These are phyloP conservation scores for Struthio camelus DNA, from an alignment of 2,113 vertebrate genomes.

Conservation along the genomic window DNA sequence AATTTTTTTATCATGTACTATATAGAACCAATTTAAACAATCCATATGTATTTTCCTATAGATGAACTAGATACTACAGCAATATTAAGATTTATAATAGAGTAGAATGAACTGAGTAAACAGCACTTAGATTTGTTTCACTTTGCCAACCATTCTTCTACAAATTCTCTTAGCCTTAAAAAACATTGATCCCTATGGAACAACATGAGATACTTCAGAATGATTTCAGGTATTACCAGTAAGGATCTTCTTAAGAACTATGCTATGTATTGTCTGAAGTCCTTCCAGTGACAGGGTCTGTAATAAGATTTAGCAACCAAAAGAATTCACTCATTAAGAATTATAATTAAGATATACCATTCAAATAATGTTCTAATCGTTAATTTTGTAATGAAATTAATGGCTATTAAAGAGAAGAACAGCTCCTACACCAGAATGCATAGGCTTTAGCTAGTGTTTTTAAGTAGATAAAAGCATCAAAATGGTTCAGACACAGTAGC, in stretches of 20 bases:
- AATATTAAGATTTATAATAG: constrained; percentile 32
- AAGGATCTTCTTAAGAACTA: too few relatives aligned
- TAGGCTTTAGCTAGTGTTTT: not conserved
- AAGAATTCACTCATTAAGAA: not conserved
- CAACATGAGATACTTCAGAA: not conserved
- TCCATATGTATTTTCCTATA: constrained; percentile 11
- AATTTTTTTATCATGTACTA: not conserved
- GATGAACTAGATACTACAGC: not conserved
- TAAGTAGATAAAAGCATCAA: not conserved
- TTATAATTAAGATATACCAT: not conserved
- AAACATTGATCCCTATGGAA: not conserved
- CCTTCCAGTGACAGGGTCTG: accelerated
- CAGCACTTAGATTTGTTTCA: constrained; percentile 9
- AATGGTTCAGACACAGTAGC: not conserved
- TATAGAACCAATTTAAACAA: constrained; percentile 41
- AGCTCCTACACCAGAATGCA: not conserved
- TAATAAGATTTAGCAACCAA: not conserved
- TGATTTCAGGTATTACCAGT: not conserved
- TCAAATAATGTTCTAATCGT: not conserved
- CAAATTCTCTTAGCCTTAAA: not conserved
- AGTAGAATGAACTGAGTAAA: constrained; percentile 23
- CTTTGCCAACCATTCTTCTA: not conserved
- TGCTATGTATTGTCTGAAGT: not conserved
- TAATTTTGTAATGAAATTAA: not conserved
- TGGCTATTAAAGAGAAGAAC: not conserved